These are phyloP conservation scores for Thaleichthys pacificus DNA, from an alignment of 2,797 vertebrate genomes.

Conservation along the genomic window DNA sequence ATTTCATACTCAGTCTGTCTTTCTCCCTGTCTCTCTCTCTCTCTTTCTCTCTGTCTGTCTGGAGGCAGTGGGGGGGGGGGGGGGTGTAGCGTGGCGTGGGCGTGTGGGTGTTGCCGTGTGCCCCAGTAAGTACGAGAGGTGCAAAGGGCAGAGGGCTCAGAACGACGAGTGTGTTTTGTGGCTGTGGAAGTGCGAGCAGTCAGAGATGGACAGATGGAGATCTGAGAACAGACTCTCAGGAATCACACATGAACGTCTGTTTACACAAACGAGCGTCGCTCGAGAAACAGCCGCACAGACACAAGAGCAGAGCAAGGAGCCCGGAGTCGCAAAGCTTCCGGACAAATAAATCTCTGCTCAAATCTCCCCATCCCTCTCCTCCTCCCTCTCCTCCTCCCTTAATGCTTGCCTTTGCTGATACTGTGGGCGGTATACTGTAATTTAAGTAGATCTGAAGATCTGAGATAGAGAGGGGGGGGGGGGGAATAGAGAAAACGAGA, in stretches of 20 bases:
- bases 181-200: slow-evolving; percentile 18
- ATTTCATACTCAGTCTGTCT: not conserved
- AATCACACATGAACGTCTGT: slow-evolving; percentile 59
- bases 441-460: not conserved
- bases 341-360: slow-evolving; percentile 1
- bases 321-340: slow-evolving; percentile 26
- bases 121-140: not conserved
- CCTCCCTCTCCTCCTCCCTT: slow-evolving; percentile 16
- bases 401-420: not conserved
- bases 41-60: slow-evolving; percentile 9
- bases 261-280: slow-evolving; percentile 59
- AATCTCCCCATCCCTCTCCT: slow-evolving; percentile 8
- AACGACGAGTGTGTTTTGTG: too few species aligned
- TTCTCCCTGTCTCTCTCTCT: slow-evolving; percentile 8
- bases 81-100: slow-evolving; percentile 25
- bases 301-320: slow-evolving; percentile 52
- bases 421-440: not conserved
- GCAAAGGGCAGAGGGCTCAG: too few species aligned
- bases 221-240: slow-evolving; percentile 58
- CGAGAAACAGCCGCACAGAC: slow-evolving; percentile 43
- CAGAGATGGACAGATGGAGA: slow-evolving; percentile 59
- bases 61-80: not conserved
- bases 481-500: not conserved
- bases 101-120: slow-evolving; percentile 9
- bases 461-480: not conserved